Percentiles rank a stretch among this genome's conserved stretches.
phyloP scores from a whole-genome alignment of 2,797 vertebrate genomes.

The Gouania willdenowi region DNA sequence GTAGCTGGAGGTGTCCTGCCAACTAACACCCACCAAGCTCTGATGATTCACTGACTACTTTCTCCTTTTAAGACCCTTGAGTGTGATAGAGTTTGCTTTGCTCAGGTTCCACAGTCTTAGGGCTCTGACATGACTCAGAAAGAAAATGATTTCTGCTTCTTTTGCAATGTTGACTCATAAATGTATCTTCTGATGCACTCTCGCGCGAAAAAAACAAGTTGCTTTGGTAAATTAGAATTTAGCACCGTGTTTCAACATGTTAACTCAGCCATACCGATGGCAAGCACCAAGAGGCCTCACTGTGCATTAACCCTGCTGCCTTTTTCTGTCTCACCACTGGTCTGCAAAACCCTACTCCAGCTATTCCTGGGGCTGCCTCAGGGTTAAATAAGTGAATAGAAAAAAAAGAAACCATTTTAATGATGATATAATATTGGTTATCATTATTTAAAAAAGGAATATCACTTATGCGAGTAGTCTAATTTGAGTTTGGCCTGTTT shows the following conservation, averaged over 20 bases:
- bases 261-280: slow-evolving; percentile 48
- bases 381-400: slow-evolving; percentile 15
- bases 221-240: slow-evolving; percentile 33
- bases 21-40: slow-evolving; percentile 53
- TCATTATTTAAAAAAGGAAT: not conserved
- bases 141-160: slow-evolving; percentile 22
- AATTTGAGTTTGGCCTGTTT: slow-evolving; percentile 22
- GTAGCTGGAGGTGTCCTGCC: slow-evolving; percentile 54
- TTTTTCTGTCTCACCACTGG: slow-evolving; percentile 34
- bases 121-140: slow-evolving; percentile 19
- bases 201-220: slow-evolving; percentile 49
- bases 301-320: slow-evolving; percentile 53
- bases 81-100: slow-evolving; percentile 40
- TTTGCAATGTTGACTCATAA: slow-evolving; percentile 41
- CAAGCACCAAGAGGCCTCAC: slow-evolving; percentile 47
- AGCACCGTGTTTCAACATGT: slow-evolving; percentile 52
- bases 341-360: slow-evolving; percentile 29
- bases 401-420: slow-evolving; percentile 8
- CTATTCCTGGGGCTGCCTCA: slow-evolving; percentile 9
- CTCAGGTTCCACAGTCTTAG: slow-evolving; percentile 29
- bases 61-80: slow-evolving; percentile 33
- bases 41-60: slow-evolving; percentile 41
- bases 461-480: not conserved
- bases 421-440: too few relatives aligned
- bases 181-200: slow-evolving; percentile 21